phyloP scores from a whole-genome alignment of 2,113 vertebrate genomes.

The Scomber scombrus region DNA sequence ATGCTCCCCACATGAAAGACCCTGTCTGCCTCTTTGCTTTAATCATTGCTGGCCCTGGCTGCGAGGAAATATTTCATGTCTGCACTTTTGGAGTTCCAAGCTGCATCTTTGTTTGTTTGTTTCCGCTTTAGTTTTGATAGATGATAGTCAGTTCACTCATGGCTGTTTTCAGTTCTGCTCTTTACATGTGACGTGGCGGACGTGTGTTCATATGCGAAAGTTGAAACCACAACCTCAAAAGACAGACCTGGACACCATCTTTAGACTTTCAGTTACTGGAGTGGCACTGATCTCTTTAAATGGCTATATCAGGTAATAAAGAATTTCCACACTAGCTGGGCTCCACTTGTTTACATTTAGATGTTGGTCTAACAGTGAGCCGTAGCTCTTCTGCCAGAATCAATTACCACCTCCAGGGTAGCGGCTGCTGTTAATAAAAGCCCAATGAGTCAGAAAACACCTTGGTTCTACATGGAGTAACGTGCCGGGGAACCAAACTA shows the following conservation, averaged over 20 bases:
- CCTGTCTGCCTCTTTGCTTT: constrained; percentile 46
- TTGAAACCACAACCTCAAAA: not conserved
- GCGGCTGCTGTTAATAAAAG: constrained; percentile 54
- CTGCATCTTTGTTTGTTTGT: constrained; percentile 58
- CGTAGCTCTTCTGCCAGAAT: constrained; percentile 57
- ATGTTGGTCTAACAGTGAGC: constrained; percentile 47
- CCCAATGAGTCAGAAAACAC: constrained; percentile 68
- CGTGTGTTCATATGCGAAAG: not conserved
- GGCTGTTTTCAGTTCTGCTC: constrained; percentile 38
- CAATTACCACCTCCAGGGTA: constrained; percentile 54
- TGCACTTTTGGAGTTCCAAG: constrained; percentile 38
- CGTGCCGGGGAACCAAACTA: constrained; percentile 63
- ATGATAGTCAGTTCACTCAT: constrained; percentile 34
- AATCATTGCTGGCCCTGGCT: constrained; percentile 50
- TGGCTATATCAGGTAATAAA: constrained; percentile 27
- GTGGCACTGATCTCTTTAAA: constrained; percentile 41
- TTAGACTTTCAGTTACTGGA: constrained; percentile 29
- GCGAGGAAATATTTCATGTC: constrained; percentile 62
- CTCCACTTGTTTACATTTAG: constrained; percentile 53
- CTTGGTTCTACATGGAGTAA: constrained; percentile 42
- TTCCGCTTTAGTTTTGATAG: constrained; percentile 50
- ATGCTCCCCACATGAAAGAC: constrained; percentile 77
- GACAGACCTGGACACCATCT: constrained; percentile 20
- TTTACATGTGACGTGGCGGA: constrained; percentile 27
- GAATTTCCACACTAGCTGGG: constrained; percentile 46